phyloP scores from a whole-genome alignment of 2,113 vertebrate genomes.

The Paradoxurus hermaphroditus region DNA sequence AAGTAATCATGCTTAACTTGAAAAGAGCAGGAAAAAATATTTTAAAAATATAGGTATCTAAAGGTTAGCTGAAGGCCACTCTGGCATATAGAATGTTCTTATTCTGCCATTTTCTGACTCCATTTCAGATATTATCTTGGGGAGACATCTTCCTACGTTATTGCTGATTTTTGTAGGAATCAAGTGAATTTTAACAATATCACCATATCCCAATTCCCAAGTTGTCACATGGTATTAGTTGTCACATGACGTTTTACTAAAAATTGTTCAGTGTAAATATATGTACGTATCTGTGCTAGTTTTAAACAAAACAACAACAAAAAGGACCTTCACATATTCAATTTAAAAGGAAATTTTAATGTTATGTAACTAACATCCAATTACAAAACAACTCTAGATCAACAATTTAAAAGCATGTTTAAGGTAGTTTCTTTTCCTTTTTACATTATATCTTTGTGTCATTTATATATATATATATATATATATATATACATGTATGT shows the following conservation, averaged over 20 bases:
- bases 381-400: not conserved
- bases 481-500: not conserved
- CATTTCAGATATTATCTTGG: not conserved
- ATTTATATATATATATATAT: not conserved
- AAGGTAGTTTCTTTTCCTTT: not conserved
- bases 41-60: not conserved
- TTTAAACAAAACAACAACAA: not conserved
- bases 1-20: conserved; percentile 2
- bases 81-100: not conserved
- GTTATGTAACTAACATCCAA: not conserved
- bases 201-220: not conserved
- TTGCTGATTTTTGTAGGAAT: not conserved
- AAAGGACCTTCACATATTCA: not conserved
- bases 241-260: not conserved
- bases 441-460: not conserved
- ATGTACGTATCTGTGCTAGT: not conserved
- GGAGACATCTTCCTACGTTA: not conserved
- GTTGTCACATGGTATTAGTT: not conserved
- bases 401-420: not conserved
- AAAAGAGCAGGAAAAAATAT: not conserved
- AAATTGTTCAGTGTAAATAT: not conserved
- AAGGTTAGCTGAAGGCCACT: conserved; percentile 40
- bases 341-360: not conserved
- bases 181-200: not conserved
- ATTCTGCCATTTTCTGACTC: not conserved